A percentile compares a stretch with the other conserved stretches of the same genome.
These are phyloP conservation scores for Siniperca scherzeri DNA, from an alignment of 2,797 vertebrate species.

Conservation along the genomic window DNA sequence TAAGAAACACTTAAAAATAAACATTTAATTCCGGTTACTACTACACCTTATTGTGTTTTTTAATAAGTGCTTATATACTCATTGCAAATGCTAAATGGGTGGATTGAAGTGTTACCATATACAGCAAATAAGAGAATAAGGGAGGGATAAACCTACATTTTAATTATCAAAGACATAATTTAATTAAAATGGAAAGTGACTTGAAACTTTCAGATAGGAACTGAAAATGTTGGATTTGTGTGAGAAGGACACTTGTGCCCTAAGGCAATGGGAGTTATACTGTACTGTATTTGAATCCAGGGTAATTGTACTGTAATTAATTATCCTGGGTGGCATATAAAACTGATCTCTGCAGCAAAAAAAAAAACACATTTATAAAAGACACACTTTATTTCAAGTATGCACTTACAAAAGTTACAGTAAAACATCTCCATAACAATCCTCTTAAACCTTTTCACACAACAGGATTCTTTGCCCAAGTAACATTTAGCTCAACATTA, in stretches of 20 bases:
- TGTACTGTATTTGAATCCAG: too few relatives aligned
- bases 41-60: neutral
- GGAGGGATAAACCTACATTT: neutral
- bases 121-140: neutral
- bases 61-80: too few relatives aligned
- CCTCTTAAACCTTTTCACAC: slow-evolving; percentile 28
- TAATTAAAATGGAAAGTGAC: neutral
- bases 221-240: neutral
- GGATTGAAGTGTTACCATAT: neutral
- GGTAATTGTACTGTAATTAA: neutral
- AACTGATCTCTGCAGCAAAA: slow-evolving; percentile 2
- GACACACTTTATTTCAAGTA: slow-evolving; percentile 80
- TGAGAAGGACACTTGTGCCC: neutral
- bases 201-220: neutral
- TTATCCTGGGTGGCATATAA: neutral
- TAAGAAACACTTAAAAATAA: neutral
- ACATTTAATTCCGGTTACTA: neutral
- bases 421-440: slow-evolving; percentile 59
- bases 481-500: slow-evolving; percentile 45
- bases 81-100: neutral
- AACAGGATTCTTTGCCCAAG: slow-evolving; percentile 40
- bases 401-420: slow-evolving; percentile 81
- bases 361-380: slow-evolving; percentile 56
- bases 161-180: neutral
- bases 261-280: neutral